Evolutionary conservation across 2,888 invertebrate species (phyloP).

Genomic region (Nomada hirtipes): DNA sequence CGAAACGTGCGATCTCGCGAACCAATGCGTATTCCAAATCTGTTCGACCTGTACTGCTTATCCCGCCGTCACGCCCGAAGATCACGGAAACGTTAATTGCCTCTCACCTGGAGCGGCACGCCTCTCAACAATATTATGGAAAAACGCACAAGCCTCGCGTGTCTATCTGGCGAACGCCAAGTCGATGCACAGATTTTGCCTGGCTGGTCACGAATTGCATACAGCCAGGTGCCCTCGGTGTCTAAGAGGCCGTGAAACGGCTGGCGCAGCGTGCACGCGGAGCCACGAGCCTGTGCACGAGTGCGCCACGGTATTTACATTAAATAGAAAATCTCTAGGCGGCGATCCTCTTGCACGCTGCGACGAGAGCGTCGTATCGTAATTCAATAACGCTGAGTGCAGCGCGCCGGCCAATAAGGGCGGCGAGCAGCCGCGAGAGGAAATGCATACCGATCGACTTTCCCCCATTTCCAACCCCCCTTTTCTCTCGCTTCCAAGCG

Average conservation of each 20-base stretch:
- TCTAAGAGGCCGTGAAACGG: constrained; percentile 62
- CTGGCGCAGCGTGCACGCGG: constrained; percentile 17
- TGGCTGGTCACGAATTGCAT: constrained; percentile 64
- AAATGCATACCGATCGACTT: constrained; percentile 43
- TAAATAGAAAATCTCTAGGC: constrained; percentile 59
- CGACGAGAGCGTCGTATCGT: constrained; percentile 52
- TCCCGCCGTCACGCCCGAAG: neutral
- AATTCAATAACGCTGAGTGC: constrained; percentile 56
- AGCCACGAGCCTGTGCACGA: neutral
- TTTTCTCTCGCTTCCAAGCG: neutral
- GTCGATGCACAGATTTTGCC: constrained; percentile 59
- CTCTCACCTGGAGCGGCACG: too few species aligned
- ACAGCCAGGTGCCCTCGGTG: constrained; percentile 57
- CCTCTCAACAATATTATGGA: neutral
- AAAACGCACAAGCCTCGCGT: neutral
- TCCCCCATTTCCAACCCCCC: constrained; percentile 8
- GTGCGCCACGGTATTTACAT: constrained; percentile 52
- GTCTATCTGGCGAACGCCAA: constrained; percentile 36
- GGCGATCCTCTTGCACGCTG: constrained; percentile 37
- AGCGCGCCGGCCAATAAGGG: constrained; percentile 56
- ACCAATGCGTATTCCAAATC: neutral
- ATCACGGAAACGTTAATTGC: constrained; percentile 8
- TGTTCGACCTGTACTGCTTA: neutral
- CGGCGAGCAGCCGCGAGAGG: constrained; percentile 27
- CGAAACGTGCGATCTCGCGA: too few species aligned